These are phyloP conservation scores for Marronus borbonicus DNA, from an alignment of 2,888 invertebrate genomes.

Conservation along the genomic window DNA sequence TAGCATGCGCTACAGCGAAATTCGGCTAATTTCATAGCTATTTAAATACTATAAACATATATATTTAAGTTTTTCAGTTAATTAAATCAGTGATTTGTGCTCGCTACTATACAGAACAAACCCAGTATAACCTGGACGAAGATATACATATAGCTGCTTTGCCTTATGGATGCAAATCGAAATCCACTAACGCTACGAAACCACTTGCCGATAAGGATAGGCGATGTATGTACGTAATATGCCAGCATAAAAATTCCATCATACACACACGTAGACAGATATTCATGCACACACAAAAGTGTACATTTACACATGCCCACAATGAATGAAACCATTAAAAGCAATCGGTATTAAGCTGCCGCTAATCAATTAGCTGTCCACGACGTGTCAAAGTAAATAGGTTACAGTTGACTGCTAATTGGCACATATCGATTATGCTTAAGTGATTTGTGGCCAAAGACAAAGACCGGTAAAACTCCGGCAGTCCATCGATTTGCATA, in stretches of 20 bases:
- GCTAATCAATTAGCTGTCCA: constrained; percentile 52
- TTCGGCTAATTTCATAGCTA: too few relatives aligned
- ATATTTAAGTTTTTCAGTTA: too few relatives aligned
- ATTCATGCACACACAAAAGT: not conserved
- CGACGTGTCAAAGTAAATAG: constrained; percentile 52
- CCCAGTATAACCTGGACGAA: not conserved
- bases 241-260: constrained; percentile 14
- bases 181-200: not conserved
- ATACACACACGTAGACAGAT: not conserved
- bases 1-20: too few relatives aligned
- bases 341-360: constrained; percentile 45
- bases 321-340: constrained; percentile 46
- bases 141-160: not conserved
- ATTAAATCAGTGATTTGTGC: not conserved
- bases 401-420: constrained; percentile 52
- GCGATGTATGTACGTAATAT: too few relatives aligned
- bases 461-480: constrained; percentile 44
- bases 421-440: constrained; percentile 52
- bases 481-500: constrained; percentile 18
- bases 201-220: not conserved
- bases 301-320: not conserved
- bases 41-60: too few relatives aligned
- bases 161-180: not conserved
- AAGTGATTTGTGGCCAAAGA: constrained; percentile 43
- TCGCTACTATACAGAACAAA: not conserved